Evolutionary conservation across 53 echinoderm and acorn worm genomes (phyloP), one percentile per base, ranked within the genome.

Genomic region (Actinopyga echinites): DNA sequence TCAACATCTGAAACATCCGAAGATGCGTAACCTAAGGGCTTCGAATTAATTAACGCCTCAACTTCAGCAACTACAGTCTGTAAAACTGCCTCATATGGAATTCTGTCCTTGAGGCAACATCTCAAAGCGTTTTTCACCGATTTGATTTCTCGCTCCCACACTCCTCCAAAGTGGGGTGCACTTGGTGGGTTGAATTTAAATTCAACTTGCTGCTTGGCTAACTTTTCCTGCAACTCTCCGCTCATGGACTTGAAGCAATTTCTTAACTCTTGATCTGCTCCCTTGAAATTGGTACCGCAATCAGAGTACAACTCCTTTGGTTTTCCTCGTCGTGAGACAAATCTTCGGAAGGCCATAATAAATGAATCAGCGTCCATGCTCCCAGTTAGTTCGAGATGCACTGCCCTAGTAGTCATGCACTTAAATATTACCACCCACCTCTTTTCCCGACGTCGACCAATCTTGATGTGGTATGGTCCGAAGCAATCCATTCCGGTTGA

Each of bases 401-500:
- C 61, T 13, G 84, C 89, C 30, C 38, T 15, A 17, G 83, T 88
- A 32, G 87, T 87, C 71, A 87, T 26, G 35, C 82, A 87, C 26
- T 87, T 83, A 74, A 83, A 84, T 8, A 89, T 75, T 19, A 79
- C 75, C n/a, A 65, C 84, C 84, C 84, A 89, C 67, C 89, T 65
- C 32, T 89, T 84, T 25, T 84, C 88, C 26, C 65, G 33, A 1
- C 84, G 40, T 29, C 84, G 28, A 0, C 61, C 78, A 32, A 89
- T 58, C 53, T 89, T 89, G 30, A 89, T 40, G 8, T 30, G 7
- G 54, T 83, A 61, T 4, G 89, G 89, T n/a, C 89, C 89, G 8
- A 84, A 89, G 57, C 89, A 89, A 44, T 89, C 89, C 68, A 89
- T 57, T 23, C 89, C 78, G 2, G 84, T 89, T 3, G 89, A 89